Conservation (phyloP, 2,888 invertebrate species). For the Phlogophora meticulosa region DNA sequence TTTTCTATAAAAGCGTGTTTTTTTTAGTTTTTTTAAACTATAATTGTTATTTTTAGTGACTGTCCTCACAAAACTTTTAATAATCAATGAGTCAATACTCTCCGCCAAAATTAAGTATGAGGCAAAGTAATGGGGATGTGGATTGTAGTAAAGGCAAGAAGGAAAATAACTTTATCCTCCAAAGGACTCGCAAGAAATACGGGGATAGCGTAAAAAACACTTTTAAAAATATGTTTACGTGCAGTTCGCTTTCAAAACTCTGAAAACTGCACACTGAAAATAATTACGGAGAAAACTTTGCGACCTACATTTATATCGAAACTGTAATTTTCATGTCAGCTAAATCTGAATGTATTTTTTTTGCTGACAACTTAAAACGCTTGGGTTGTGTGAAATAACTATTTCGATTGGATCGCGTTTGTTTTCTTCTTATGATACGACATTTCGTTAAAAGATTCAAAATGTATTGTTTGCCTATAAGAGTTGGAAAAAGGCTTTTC, state of each 20-base stretch:
- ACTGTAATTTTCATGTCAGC: slow-evolving; percentile 56
- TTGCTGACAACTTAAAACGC: slow-evolving; percentile 48
- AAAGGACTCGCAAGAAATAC: not conserved
- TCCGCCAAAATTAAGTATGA: too few species aligned
- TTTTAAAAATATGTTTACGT: slow-evolving; percentile 23
- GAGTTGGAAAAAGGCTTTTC: not conserved
- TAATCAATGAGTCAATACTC: too few species aligned
- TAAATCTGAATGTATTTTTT: slow-evolving; percentile 58
- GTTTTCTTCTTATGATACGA: slow-evolving; percentile 29
- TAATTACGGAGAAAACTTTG: slow-evolving; percentile 54
- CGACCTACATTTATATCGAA: slow-evolving; percentile 55
- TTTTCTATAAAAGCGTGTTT: too few species aligned
- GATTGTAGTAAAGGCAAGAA: too few species aligned
- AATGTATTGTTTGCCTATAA: too few species aligned
- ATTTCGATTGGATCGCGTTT: not conserved
- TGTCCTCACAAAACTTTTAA: too few species aligned
- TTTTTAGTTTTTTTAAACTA: too few species aligned
- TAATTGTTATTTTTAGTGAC: too few species aligned
- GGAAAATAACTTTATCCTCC: not conserved
- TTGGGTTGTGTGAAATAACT: slow-evolving; percentile 27
- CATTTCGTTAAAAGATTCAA: slow-evolving; percentile 22
- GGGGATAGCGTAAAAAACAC: not conserved
- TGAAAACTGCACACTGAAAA: slow-evolving; percentile 60
- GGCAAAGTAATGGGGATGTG: too few species aligned
- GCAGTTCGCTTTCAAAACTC: slow-evolving; percentile 30